Conservation (phyloP, 1,140 invertebrate species). For the Bombus haemorrhoidalis region DNA sequence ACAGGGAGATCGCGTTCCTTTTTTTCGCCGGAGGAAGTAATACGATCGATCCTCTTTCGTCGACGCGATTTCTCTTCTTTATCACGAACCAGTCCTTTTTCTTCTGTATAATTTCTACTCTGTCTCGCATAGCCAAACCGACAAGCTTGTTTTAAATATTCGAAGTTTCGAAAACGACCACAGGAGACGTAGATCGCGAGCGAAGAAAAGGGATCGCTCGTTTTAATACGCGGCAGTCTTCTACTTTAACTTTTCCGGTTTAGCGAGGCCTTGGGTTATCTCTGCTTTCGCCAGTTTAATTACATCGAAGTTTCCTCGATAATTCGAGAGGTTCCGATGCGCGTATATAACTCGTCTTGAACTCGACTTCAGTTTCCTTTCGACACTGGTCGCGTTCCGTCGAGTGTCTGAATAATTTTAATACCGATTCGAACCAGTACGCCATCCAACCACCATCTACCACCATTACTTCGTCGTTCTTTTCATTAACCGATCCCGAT, state of each 20-base stretch:
- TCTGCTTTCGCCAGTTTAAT: constrained; percentile 77
- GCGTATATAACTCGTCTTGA: constrained; percentile 63
- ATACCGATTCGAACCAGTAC: constrained; percentile 4
- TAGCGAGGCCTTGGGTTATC: constrained; percentile 74
- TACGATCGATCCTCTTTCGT: constrained; percentile 13
- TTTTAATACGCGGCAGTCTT: constrained; percentile 74
- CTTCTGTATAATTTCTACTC: background rate
- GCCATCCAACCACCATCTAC: background rate
- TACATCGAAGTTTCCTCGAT: constrained; percentile 79
- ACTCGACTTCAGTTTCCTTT: constrained; percentile 54
- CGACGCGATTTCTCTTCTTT: constrained; percentile 17
- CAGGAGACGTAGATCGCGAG: constrained; percentile 16
- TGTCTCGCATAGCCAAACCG: constrained; percentile 31
- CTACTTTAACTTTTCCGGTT: constrained; percentile 77
- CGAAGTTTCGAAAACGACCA: constrained; percentile 36
- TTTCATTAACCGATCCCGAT: constrained; percentile 39
- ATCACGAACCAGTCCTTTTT: background rate
- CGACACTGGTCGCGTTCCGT: constrained; percentile 52
- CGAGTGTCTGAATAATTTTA: constrained; percentile 62
- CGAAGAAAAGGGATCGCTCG: constrained; percentile 57
- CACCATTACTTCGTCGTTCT: background rate
- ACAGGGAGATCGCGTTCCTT: constrained; percentile 1
- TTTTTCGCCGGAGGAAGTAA: constrained; percentile 4
- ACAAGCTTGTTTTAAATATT: constrained; percentile 66
- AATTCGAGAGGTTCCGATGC: constrained; percentile 75